Base-by-base conservation (phyloP, 1,140 invertebrate genomes). In the Scaptomyza hsui region DNA sequence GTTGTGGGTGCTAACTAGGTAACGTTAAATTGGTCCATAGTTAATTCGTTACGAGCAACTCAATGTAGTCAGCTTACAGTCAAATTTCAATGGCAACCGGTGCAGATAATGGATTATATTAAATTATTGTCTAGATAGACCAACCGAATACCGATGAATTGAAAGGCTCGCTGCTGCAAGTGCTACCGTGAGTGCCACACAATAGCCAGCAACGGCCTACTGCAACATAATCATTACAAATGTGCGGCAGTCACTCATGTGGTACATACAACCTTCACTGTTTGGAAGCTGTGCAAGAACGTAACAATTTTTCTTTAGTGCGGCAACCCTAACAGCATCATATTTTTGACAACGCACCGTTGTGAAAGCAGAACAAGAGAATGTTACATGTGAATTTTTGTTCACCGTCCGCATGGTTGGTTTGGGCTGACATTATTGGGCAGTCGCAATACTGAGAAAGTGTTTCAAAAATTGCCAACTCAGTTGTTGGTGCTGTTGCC, bases 141-240 rank as follows among this genome's bases (percentile, higher is more conserved):
- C 32, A 13, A 41, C 24, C 32, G 16, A 41, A 42, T 52, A 26
- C 48, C 51, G 15, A 10, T 37, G 29, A 9, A 19, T 35, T 39
- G 35, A n/a, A 16, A 15, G 10, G 3, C 29, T 15, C 52, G 35
- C 10, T 26, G 39, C 21, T 16, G 18, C n/a, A 26, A 12, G 19
- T 4, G 4, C 1, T 4, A 21, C 1, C 1, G 4, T 21, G 19
- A 2, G 26, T 9, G 26, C 5, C 26, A 29, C 26, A 29, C 26
- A 29, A 39, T 18, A 4, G n/a, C n/a, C n/a, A n/a, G n/a, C n/a
- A n/a, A n/a, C n/a, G n/a, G n/a, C n/a, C n/a, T n/a, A n/a, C 69
- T 62, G 78, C 64, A 82, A 82, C 76, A 52, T 71, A 78, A 83
- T 82, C 74, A 64, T 83, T 83, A 82, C 64, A 56, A 83, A 82